These are phyloP conservation scores for Drosophila tani DNA, from an alignment of 1,140 invertebrate species.

Conservation along the genomic window DNA sequence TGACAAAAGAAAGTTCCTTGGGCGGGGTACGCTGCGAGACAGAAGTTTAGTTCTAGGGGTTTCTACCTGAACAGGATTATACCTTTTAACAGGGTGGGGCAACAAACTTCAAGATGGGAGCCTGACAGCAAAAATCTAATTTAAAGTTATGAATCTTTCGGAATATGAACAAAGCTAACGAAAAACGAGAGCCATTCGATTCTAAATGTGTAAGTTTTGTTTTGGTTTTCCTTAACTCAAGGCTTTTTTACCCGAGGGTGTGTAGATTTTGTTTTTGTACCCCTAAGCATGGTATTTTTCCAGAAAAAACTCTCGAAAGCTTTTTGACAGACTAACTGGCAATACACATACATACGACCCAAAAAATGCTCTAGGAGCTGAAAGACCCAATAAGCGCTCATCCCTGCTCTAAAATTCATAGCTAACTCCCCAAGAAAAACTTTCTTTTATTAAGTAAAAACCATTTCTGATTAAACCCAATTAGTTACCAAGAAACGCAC, in stretches of 20 bases:
- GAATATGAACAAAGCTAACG: background rate
- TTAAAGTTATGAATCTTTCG: accelerated
- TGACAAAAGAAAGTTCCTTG: conserved; percentile 39
- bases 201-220: too few species aligned
- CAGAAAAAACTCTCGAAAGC: background rate
- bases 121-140: too few species aligned
- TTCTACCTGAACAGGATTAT: background rate
- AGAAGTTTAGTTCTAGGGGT: background rate
- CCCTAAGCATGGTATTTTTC: background rate
- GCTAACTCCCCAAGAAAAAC: background rate
- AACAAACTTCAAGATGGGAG: background rate
- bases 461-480: background rate
- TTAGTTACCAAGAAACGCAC: background rate
- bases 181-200: background rate
- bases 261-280: background rate
- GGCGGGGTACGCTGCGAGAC: conserved; percentile 1
- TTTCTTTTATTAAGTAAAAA: background rate
- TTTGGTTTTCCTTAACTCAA: background rate
- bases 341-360: background rate
- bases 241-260: too few species aligned
- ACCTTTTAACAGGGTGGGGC: background rate
- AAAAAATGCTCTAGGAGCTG: background rate
- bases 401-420: background rate
- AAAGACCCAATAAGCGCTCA: background rate
- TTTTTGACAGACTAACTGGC: accelerated